These are phyloP conservation scores for Drosophila meridiana DNA, from an alignment of 2,888 invertebrate species.

Conservation along the genomic window DNA sequence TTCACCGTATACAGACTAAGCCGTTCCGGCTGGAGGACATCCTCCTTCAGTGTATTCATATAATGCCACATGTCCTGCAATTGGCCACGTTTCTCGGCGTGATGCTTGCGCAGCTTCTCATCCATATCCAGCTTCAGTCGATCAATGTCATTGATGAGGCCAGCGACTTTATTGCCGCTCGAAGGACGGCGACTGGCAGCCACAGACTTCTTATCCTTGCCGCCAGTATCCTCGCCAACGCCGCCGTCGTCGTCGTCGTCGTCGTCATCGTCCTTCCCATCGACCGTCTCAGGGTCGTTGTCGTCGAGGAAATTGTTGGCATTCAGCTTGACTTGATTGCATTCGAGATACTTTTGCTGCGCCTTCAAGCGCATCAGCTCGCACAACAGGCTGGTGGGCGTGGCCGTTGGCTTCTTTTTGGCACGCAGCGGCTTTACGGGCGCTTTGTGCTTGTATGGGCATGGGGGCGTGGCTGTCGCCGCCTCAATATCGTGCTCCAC, in stretches of 20 bases:
- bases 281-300: slow-evolving; percentile 23
- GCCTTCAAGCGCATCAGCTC: slow-evolving; percentile 84
- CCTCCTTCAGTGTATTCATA: slow-evolving; percentile 77
- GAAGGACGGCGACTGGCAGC: slow-evolving; percentile 30
- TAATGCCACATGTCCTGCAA: slow-evolving; percentile 82
- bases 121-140: slow-evolving; percentile 71
- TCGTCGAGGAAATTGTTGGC: slow-evolving; percentile 74
- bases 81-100: slow-evolving; percentile 63
- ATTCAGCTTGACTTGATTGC: slow-evolving; percentile 82
- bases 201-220: neutral
- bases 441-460: neutral
- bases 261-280: too few species aligned
- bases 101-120: slow-evolving; percentile 64
- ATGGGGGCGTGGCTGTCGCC: neutral
- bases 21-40: slow-evolving; percentile 73
- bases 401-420: slow-evolving; percentile 40
- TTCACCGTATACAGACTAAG: slow-evolving; percentile 73
- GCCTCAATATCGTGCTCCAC: slow-evolving; percentile 6
- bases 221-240: neutral
- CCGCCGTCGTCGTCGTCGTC: neutral
- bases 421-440: slow-evolving; percentile 49
- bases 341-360: slow-evolving; percentile 85
- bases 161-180: slow-evolving; percentile 37
- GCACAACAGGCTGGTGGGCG: slow-evolving; percentile 80
- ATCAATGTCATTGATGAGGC: slow-evolving; percentile 80